Conservation (phyloP, 1,140 invertebrate species). For the Drosophila ironensis region DNA sequence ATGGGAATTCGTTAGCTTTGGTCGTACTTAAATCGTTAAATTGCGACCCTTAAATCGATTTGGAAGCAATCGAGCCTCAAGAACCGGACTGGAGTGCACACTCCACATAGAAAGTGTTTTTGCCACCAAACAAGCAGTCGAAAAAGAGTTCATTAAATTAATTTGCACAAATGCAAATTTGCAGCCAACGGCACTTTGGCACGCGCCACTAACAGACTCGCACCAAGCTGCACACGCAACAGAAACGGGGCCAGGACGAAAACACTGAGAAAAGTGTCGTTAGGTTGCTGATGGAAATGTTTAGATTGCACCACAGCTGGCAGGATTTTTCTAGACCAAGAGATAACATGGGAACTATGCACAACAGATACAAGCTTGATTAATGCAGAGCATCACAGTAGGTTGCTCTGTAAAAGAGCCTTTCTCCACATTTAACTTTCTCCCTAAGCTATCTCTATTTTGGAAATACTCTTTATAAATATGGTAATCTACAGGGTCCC, state of each 20-base stretch:
- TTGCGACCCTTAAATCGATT: constrained; percentile 17
- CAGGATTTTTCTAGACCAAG: too few relatives aligned
- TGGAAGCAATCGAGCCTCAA: constrained; percentile 48
- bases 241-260: neutral
- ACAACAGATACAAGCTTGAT: too few relatives aligned
- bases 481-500: too few relatives aligned
- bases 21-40: constrained; percentile 8
- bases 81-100: neutral
- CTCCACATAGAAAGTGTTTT: constrained; percentile 22
- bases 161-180: constrained; percentile 79
- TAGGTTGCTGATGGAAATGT: too few relatives aligned
- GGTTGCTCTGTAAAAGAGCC: too few relatives aligned
- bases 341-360: too few relatives aligned
- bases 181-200: constrained; percentile 70
- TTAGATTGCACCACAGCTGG: too few relatives aligned
- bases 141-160: constrained; percentile 78
- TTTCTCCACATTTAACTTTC: too few relatives aligned
- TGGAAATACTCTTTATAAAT: too few relatives aligned
- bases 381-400: too few relatives aligned
- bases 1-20: neutral
- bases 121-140: constrained; percentile 59
- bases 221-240: constrained; percentile 27
- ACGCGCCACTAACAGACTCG: constrained; percentile 53
- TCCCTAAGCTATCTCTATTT: too few relatives aligned
- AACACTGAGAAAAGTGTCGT: constrained; percentile 6